Evolutionary conservation across 2,888 invertebrate genomes (phyloP), one percentile per base, ranked within the genome.

Genomic region (Phortica magna): DNA sequence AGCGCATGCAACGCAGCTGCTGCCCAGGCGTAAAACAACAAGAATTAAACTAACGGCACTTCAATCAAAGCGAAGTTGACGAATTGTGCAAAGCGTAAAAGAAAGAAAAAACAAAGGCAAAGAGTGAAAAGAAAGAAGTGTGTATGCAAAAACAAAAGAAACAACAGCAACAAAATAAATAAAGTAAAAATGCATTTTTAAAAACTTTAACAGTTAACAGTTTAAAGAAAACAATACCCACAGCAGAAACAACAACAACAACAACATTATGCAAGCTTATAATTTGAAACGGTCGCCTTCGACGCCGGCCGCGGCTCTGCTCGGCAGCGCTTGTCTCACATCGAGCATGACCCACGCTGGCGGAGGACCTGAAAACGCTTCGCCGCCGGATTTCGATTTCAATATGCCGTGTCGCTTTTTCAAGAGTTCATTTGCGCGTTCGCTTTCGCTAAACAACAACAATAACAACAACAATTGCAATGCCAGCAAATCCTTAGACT

Each of bases 371-470:
- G 19, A 19, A 22, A 53, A 12, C 53, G n/a, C 31, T 17, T 75
- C 88, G 71, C 84, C 90, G 77, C 89, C 90, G 12, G 91, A 92
- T 76, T 91, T 91, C 81, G 92, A 92, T 87, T 91, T 92, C 80
- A 90, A 86, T 80, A 80, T 90, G 82, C 89, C 92, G 73, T 92
- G 91, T 55, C 92, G 93, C 79, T 92, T 91, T 82, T 93, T 93
- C 84, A 93, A 93, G 89, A 93, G 93, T 87, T 92, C 92, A 78
- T 93, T 93, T 88, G 93, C 93, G 67, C 92, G 93, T 76, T 93
- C 93, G 61, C 91, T 93, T 84, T 93, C 93, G 76, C 91, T 91
- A 75, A 92, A 86, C 79, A 88, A 85, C 77, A 80, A 83, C 74
- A 77, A 39, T 79, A 86, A 81, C 80, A 81, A 72, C 81, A 79